phyloP scores from a whole-genome alignment of 2,888 invertebrate genomes.

The Cabera pusaria region DNA sequence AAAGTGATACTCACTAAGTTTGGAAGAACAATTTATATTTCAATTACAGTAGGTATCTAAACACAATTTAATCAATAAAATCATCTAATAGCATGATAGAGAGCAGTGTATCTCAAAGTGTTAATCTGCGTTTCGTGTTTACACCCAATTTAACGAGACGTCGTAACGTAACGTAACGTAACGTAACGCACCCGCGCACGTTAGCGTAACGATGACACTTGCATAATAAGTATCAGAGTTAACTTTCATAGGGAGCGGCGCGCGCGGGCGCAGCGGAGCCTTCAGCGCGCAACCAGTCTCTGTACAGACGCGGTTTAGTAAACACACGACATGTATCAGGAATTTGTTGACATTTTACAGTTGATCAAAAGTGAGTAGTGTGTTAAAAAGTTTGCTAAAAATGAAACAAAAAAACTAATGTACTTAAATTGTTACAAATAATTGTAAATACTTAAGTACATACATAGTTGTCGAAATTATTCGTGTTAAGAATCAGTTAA shows the following conservation, averaged over 20 bases:
- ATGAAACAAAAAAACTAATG: background rate
- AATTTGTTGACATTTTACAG: slow-evolving; percentile 36
- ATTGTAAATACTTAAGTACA: too few species aligned
- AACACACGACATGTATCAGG: slow-evolving; percentile 32
- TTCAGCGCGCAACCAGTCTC: slow-evolving; percentile 8
- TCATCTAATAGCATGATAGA: background rate
- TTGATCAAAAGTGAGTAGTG: slow-evolving; percentile 35
- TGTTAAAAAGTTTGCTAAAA: too few species aligned
- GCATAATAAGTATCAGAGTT: slow-evolving; percentile 11
- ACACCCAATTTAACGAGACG: slow-evolving; percentile 12
- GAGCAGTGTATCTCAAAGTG: background rate
- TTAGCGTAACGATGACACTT: slow-evolving; percentile 12
- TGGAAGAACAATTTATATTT: too few species aligned
- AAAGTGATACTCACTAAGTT: too few species aligned
- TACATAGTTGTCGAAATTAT: too few species aligned
- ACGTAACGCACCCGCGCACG: slow-evolving; percentile 7
- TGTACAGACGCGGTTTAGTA: slow-evolving; percentile 8
- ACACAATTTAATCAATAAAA: too few species aligned
- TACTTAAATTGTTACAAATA: too few species aligned
- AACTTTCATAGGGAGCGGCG: slow-evolving; percentile 18
- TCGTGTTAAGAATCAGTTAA: too few species aligned
- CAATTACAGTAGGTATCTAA: too few species aligned
- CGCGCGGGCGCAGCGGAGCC: slow-evolving; percentile 6
- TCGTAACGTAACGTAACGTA: slow-evolving; percentile 10
- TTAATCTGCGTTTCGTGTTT: slow-evolving; percentile 12